Evolutionary conservation across 2,113 vertebrate genomes (phyloP).

Genomic region (Gallinago paraguaiae): DNA sequence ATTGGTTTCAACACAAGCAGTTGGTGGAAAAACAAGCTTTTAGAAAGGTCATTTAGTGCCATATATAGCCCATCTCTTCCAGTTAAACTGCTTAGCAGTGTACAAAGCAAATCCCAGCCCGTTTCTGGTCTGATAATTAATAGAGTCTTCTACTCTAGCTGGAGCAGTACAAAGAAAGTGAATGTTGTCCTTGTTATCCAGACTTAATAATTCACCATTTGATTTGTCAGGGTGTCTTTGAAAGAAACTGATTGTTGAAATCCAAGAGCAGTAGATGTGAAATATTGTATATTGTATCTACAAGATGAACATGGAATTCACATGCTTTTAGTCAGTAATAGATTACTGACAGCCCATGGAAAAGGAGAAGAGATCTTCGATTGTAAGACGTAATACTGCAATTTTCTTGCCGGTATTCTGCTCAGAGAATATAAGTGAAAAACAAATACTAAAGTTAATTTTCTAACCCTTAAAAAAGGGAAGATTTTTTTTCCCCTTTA

Average conservation of each 20-base stretch:
- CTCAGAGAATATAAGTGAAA: not conserved
- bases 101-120: constrained; percentile 59
- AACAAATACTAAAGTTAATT: not conserved
- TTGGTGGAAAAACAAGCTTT: constrained; percentile 73
- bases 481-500: not conserved
- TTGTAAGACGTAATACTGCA: accelerated
- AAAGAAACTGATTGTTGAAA: constrained; percentile 20
- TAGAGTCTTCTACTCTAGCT: constrained; percentile 6
- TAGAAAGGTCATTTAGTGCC: constrained; percentile 70
- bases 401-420: not conserved
- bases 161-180: not conserved
- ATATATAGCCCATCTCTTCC: constrained; percentile 58
- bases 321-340: not conserved
- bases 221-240: constrained; percentile 25
- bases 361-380: not conserved
- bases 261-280: not conserved
- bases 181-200: not conserved
- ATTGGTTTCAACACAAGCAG: constrained; percentile 71
- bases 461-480: not conserved
- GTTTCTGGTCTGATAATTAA: constrained; percentile 63
- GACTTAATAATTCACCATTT: constrained; percentile 21
- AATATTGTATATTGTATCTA: not conserved
- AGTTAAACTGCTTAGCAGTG: constrained; percentile 59
- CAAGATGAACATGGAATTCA: not conserved
- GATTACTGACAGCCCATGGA: not conserved